phyloP scores from a whole-genome alignment of 2,888 invertebrate genomes.

The Opisthograptis luteolata region DNA sequence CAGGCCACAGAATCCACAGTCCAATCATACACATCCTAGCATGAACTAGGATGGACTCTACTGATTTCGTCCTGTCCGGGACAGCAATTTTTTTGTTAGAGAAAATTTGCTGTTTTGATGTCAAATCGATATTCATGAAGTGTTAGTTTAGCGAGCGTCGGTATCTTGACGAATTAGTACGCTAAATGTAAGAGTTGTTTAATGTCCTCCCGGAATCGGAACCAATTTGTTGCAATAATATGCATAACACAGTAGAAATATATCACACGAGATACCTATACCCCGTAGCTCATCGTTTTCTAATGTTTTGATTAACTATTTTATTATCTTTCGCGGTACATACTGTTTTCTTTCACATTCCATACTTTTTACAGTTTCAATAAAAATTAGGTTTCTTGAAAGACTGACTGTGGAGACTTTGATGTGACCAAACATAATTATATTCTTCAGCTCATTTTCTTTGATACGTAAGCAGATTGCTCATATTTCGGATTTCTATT shows the following conservation, averaged over 20 bases:
- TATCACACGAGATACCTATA: slow-evolving; percentile 41
- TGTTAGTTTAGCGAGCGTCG: slow-evolving; percentile 65
- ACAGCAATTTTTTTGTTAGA: slow-evolving; percentile 76
- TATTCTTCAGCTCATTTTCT: slow-evolving; percentile 63
- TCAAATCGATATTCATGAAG: slow-evolving; percentile 64
- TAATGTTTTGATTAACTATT: slow-evolving; percentile 49
- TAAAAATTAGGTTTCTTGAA: slow-evolving; percentile 74
- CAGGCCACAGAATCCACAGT: slow-evolving; percentile 46
- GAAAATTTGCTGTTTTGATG: slow-evolving; percentile 65
- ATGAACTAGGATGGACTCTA: slow-evolving; percentile 48
- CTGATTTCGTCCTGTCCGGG: slow-evolving; percentile 78
- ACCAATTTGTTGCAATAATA: slow-evolving; percentile 7
- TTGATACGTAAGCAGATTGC: slow-evolving; percentile 71
- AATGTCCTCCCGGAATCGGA: slow-evolving; percentile 52
- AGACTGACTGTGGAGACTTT: slow-evolving; percentile 78
- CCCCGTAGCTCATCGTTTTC: slow-evolving; percentile 51
- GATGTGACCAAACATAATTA: slow-evolving; percentile 71
- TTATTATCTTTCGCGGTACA: slow-evolving; percentile 48
- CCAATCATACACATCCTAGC: slow-evolving; percentile 54
- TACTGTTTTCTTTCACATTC: slow-evolving; percentile 74
- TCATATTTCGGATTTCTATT: slow-evolving; percentile 68
- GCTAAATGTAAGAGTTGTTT: slow-evolving; percentile 36
- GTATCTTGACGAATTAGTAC: slow-evolving; percentile 63
- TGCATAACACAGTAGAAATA: slow-evolving; percentile 43
- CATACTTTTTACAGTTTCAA: slow-evolving; percentile 68